These are phyloP conservation scores for Lycopodina hypogea DNA, from an alignment of 37 sponge, comb jelly and placozoan genomes.

Conservation along the genomic window DNA sequence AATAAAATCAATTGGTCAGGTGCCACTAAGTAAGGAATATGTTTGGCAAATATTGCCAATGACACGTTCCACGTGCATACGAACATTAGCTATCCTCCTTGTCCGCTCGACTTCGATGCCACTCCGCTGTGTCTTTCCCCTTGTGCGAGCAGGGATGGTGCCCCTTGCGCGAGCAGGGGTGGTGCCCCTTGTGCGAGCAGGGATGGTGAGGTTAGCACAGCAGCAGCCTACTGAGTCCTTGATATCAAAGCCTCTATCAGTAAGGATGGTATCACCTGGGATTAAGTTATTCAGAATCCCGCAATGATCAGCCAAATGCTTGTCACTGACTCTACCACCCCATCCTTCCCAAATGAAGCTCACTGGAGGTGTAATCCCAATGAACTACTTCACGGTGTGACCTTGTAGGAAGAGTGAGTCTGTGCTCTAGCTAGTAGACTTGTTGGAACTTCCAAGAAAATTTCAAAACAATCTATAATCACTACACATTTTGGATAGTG, in stretches of 20 bases:
- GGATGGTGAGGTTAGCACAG: constrained; percentile 51
- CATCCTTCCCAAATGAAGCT: constrained; percentile 57
- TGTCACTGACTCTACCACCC: constrained; percentile 75
- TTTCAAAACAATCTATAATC: constrained; percentile 77
- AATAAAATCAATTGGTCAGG: constrained; percentile 25
- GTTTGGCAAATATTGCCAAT: constrained; percentile 62
- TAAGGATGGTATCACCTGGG: constrained; percentile 73
- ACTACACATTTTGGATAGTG: constrained; percentile 41
- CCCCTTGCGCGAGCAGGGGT: too few relatives aligned
- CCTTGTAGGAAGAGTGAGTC: constrained; percentile 62
- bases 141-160: constrained; percentile 74
- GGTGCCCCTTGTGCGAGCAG: too few relatives aligned
- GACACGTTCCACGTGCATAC: constrained; percentile 77
- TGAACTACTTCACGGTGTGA: constrained; percentile 63
- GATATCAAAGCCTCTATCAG: constrained; percentile 79
- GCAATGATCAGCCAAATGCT: constrained; percentile 65
- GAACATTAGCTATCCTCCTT: constrained; percentile 68
- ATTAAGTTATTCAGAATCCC: constrained; percentile 51
- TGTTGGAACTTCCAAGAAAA: constrained; percentile 59
- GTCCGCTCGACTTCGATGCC: constrained; percentile 61
- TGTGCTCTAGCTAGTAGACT: constrained; percentile 51
- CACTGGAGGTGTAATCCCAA: constrained; percentile 68
- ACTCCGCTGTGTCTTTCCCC: constrained; percentile 59
- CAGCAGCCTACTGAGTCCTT: constrained; percentile 58
- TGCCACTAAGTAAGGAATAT: constrained; percentile 48